These are phyloP conservation scores for Onychostruthus taczanowskii DNA, from an alignment of 2,113 vertebrate genomes.

Conservation along the genomic window DNA sequence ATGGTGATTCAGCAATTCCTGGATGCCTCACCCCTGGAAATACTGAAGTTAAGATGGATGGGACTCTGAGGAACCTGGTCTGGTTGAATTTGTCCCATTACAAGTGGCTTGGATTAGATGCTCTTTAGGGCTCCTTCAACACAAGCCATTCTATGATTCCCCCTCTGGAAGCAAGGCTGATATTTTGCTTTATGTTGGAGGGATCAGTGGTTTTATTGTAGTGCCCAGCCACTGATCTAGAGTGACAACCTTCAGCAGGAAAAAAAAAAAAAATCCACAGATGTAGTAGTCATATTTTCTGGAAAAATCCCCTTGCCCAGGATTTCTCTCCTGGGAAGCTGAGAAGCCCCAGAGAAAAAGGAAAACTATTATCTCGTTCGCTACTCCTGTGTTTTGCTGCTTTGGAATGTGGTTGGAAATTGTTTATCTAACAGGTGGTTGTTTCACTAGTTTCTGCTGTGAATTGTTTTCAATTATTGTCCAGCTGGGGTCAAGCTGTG, in stretches of 20 bases:
- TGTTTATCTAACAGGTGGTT: no score
- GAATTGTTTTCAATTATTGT: no score
- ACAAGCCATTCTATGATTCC: neutral
- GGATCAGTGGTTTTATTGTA: neutral
- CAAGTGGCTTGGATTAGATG: neutral
- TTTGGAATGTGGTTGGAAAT: no score
- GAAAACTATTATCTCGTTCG: no score
- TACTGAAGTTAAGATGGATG: neutral
- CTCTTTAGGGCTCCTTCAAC: neutral
- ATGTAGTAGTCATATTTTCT: neutral
- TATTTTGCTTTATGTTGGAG: neutral
- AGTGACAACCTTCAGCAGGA: neutral
- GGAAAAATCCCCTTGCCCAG: no score
- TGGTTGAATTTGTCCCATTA: fast-evolving
- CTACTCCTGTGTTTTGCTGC: no score
- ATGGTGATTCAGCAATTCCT: neutral
- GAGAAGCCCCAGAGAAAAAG: no score
- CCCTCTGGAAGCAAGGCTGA: neutral
- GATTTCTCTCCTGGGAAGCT: no score
- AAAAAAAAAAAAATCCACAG: neutral
- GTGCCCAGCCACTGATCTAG: neutral
- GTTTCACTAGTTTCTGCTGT: no score
- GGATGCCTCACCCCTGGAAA: neutral
- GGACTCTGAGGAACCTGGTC: neutral
- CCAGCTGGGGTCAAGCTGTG: no score